Evolutionary conservation across 1,140 invertebrate species (phyloP), one percentile per base, ranked within the genome.

Genomic region (Drosophila truncata): DNA sequence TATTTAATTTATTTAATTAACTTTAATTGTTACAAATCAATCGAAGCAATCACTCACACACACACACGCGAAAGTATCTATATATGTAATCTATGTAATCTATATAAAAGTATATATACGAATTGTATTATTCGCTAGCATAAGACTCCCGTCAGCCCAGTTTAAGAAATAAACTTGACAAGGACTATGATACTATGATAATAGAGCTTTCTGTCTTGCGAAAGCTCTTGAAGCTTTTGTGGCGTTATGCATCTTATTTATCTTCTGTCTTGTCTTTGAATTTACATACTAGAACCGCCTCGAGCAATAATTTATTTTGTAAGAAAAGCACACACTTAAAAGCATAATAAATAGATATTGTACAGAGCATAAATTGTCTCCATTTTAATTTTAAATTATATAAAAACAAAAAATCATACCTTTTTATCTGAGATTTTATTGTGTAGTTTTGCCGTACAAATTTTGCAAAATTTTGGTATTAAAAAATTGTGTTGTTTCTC

Each of bases 1-100:
- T 88, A 88, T 78, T 90, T 88, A 75, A 88, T 90, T 88, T 88
- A 88, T 90, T 90, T 84, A 63, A 78, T 75, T 90, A 82, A 87
- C 71, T 70, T 81, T 80, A 82, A 80, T 87, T 80, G 85, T 88
- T 88, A 82, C 74, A 63, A 73, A 58, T 52, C 66, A 85, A 85
- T 80, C 82, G 71, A 64, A 58, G 35, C 50, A 41, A 20, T 1
- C 42, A 46, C 35, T 18, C 35, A 59, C 55, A n/a, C 33, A 42
- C 50, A 77, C 61, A 65, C 67, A 41, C 64, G 49, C 66, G 49
- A 65, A 82, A 77, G 60, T 80, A 80, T 87, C 57, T 65, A 58
- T 44, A 44, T 41, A 64, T 71, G 44, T 76, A 77, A 74, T 72
- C 70, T 73, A 73, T 60, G 66, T 72, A 69, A 69, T 46, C 35